Evolutionary conservation across 2,113 vertebrate genomes (phyloP), one percentile per base, ranked within the genome.

Genomic region (Theristicus caerulescens): DNA sequence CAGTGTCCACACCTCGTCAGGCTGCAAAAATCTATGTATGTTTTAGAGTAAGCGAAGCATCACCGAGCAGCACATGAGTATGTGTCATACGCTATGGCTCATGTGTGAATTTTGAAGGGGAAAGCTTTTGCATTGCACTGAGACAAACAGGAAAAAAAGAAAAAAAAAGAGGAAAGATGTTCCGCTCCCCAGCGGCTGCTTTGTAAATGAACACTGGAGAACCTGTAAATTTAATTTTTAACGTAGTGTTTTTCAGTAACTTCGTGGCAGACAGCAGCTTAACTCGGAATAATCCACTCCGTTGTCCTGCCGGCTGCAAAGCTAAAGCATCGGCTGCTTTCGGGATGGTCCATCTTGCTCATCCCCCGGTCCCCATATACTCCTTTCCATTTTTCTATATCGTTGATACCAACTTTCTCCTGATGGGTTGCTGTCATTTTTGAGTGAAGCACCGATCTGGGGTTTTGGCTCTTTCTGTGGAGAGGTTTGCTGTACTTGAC

Each of bases 331-430:
- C 69, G 17, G 9, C 52, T 46, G 74, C 76, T 77, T 25, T 42
- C 4, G 16, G 59, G 54, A 32, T 22, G 5, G 44, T 8, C 34
- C 14, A 1, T 29, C 44, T 42, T 19, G 3, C 27, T 31, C 54
- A 4, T 25, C 13, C 47, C 13, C 16, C 8, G 3, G 11, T 17
- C 34, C 20, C 16, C 12, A 3, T 3, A 1, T 2, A 1, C 10
- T 22, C 34, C 47, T 64, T 62, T 71, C 42, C 59, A 51, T 7
- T 34, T 47, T 29, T 34, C 26, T 21, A 47, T 17, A 24, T 42
- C 36, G 11, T 26, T 9, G 19, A 19, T 16, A n/a, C 17, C 26
- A 17, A 0, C 38, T 59, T 51, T 40, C 40, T 46, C 32, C 64
- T 17, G 25, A 25, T 69, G 17, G 51, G 0, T 19, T 42, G 58